phyloP scores from a whole-genome alignment of 92 coral and sea anemone species.

The Epizoanthus rinbou region DNA sequence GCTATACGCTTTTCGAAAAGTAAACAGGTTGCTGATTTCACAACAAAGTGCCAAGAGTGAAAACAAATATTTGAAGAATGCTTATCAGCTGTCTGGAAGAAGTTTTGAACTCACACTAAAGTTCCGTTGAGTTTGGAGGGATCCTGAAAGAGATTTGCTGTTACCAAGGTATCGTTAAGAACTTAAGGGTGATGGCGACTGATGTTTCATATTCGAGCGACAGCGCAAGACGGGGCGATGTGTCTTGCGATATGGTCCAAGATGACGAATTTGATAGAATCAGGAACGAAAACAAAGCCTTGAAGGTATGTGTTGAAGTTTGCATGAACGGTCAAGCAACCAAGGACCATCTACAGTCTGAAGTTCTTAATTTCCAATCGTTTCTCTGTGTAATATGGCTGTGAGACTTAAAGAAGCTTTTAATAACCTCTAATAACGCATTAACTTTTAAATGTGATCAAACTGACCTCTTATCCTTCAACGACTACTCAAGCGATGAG shows the following conservation, averaged over 20 bases:
- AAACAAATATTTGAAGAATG: conserved; percentile 34
- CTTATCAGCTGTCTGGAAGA: conserved; percentile 41
- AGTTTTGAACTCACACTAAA: neutral
- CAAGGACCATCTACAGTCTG: too few species aligned
- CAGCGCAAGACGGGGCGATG: conserved; percentile 5
- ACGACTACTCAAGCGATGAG: too few species aligned
- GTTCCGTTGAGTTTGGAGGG: conserved; percentile 14
- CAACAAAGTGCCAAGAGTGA: conserved; percentile 36
- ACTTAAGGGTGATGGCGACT: neutral
- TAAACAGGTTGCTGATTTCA: conserved; percentile 34
- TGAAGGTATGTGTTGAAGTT: conserved; percentile 21
- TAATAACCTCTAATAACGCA: too few species aligned
- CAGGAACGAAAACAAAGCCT: conserved; percentile 12
- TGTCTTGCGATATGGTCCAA: neutral
- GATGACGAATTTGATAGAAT: conserved; percentile 26
- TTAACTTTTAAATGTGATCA: too few species aligned
- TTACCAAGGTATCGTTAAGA: neutral
- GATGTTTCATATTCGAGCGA: neutral
- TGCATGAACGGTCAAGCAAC: neutral
- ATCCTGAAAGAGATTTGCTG: neutral
- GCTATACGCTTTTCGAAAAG: conserved; percentile 2
- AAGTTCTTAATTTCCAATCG: too few species aligned
- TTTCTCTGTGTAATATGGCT: too few species aligned
- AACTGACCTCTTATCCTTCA: too few species aligned
- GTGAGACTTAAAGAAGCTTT: too few species aligned